Conservation (phyloP, 2,797 vertebrate genomes). For the Brachymystax lenok region DNA sequence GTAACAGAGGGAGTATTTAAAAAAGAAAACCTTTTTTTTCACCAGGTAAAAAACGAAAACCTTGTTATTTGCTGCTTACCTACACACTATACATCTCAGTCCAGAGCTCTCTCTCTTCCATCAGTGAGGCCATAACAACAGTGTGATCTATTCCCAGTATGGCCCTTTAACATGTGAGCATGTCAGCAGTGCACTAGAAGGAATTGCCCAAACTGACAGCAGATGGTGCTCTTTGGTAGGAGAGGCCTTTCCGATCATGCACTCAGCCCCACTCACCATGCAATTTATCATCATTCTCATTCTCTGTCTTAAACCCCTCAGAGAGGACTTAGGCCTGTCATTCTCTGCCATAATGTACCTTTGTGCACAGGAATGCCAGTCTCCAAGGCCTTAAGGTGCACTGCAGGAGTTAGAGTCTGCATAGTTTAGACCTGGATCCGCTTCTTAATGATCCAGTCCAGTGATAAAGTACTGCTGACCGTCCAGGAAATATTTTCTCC, state of each 20-base stretch:
- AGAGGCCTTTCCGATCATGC: constrained; percentile 44
- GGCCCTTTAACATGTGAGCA: constrained; percentile 46
- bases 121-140: neutral
- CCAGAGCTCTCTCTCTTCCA: neutral
- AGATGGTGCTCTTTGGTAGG: constrained; percentile 83
- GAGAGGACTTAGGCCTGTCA: constrained; percentile 73
- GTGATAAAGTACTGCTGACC: constrained; percentile 62
- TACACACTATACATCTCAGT: constrained; percentile 12
- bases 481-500: neutral
- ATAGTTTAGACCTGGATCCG: constrained; percentile 65
- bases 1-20: no score
- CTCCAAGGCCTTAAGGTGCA: constrained; percentile 68
- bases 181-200: constrained; percentile 60
- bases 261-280: constrained; percentile 41
- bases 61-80: constrained; percentile 14
- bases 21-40: neutral
- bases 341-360: constrained; percentile 74
- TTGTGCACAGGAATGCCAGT: constrained; percentile 68
- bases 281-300: constrained; percentile 76
- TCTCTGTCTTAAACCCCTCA: constrained; percentile 57
- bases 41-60: neutral
- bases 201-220: constrained; percentile 76
- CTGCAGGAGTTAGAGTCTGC: constrained; percentile 61
- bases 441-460: constrained; percentile 72
- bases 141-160: constrained; percentile 47